These are phyloP conservation scores for Pelosia muscerda DNA, from an alignment of 2,888 invertebrate species.

Conservation along the genomic window DNA sequence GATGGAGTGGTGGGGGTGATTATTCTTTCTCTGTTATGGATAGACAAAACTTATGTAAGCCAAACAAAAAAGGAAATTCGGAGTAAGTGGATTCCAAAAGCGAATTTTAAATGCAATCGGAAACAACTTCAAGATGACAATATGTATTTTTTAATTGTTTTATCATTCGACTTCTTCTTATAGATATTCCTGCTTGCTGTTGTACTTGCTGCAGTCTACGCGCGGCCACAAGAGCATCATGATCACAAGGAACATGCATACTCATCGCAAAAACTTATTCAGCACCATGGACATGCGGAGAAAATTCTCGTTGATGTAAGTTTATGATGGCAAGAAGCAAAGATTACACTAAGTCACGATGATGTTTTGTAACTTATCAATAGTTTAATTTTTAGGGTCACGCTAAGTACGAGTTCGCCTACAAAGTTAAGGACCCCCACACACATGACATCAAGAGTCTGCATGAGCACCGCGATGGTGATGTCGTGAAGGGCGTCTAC, in stretches of 20 bases:
- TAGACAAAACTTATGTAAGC: not conserved
- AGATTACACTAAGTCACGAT: not conserved
- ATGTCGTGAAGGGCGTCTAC: slow-evolving; percentile 63
- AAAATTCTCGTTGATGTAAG: slow-evolving; percentile 30
- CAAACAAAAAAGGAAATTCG: not conserved
- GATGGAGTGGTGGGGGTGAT: no score
- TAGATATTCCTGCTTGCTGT: slow-evolving; percentile 50
- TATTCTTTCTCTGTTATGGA: no score
- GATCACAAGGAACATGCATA: slow-evolving; percentile 55
- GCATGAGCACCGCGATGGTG: slow-evolving; percentile 68
- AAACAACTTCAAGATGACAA: no score
- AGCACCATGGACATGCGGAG: slow-evolving; percentile 60
- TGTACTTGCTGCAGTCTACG: slow-evolving; percentile 44
- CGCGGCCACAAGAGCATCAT: slow-evolving; percentile 49
- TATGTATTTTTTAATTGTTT: no score
- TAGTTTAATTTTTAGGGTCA: slow-evolving; percentile 22
- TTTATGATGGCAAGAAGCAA: not conserved
- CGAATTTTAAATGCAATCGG: no score
- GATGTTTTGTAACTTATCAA: not conserved
- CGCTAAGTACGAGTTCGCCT: slow-evolving; percentile 62
- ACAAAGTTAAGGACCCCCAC: slow-evolving; percentile 79
- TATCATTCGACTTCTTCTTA: not conserved
- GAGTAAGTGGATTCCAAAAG: no score
- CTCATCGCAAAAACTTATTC: slow-evolving; percentile 60
- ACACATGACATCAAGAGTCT: slow-evolving; percentile 81